Evolutionary conservation across 92 coral and sea anemone genomes (phyloP), one percentile per base, ranked within the genome.

Genomic region (Siderastrea siderea): DNA sequence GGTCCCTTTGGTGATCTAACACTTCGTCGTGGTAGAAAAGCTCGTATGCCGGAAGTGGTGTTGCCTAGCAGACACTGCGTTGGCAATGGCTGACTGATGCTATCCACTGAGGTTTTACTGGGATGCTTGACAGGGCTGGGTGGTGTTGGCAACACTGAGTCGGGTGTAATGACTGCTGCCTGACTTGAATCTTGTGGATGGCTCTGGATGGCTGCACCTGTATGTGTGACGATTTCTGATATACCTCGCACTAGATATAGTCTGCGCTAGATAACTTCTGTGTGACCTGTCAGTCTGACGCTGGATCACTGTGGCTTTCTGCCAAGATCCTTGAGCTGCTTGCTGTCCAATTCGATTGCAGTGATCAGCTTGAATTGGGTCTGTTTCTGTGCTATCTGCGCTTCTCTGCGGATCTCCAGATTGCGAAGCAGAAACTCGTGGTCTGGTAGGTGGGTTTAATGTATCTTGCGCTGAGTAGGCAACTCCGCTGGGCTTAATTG

Each of bases 381-480:
- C 26, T 78, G 72, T 78, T 61, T 78, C 46, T 78, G 70, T 48
- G 71, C 59, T 78, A 78, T 78, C 52, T 60, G 71, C 11, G 60
- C 83, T 46, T 78, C 83, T 45, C 83, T 78, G 71, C 71, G 61
- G 55, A 2, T 48, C 71, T 61, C 83, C 16, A 62, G 59, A 16
- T 19, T 78, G 55, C 45, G 71, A 61, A 6, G 76, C 45, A 71
- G 49, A 67, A 15, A 45, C 16, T 67, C 44, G 17, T 67, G 38
- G 38, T 26, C 38, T 26, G 38, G 38, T 26, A 26, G 38, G 38
- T 26, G 38, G 38, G 38, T 26, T 26, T 26, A 26, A 26, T 26
- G 38, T 26, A 75, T n/a, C 38, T 64, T 64, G 44, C 69, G 69
- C 46, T 65, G 43, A 9, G 3, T 65, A 2, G n/a, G 69, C 69